These are phyloP conservation scores for Turritopsis rubra DNA, from an alignment of 30 jellyfish, hydroid and myxozoan species.

Conservation along the genomic window DNA sequence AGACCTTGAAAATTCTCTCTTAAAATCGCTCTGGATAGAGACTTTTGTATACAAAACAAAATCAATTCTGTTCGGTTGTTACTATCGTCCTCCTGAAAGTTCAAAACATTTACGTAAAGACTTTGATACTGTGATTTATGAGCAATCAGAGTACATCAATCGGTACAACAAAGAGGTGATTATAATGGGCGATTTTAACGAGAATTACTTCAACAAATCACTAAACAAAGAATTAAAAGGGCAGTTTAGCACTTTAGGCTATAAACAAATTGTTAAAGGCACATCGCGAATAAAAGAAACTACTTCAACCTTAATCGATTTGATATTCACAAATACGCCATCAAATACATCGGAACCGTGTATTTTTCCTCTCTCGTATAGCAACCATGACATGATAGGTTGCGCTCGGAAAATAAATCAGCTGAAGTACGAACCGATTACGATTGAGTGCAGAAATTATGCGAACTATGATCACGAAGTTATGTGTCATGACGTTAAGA, in stretches of 20 bases:
- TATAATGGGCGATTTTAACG: not conserved
- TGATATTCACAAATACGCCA: not conserved
- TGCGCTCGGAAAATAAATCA: conserved; percentile 4
- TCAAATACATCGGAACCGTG: not conserved
- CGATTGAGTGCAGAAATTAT: too few species aligned
- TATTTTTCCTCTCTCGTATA: not conserved
- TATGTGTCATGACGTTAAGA: too few species aligned
- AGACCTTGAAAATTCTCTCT: not conserved
- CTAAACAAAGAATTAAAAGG: conserved; percentile 8
- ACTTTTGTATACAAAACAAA: not conserved
- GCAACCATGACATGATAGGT: conserved; percentile 11
- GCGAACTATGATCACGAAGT: too few species aligned
- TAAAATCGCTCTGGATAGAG: not conserved
- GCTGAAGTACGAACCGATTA: conserved; percentile 3
- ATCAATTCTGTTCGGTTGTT: not conserved
- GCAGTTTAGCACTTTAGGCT: not conserved
- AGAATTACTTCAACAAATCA: not conserved
- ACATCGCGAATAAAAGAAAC: not conserved
- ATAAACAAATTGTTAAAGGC: not conserved
- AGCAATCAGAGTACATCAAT: not conserved
- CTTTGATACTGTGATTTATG: not conserved
- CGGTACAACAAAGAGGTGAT: conserved; percentile 10
- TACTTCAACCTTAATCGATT: conserved; percentile 2
- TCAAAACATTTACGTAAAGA: not conserved
- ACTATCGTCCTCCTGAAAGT: conserved; percentile 6